These are phyloP conservation scores for Euleptes europaea DNA, from an alignment of 2,113 vertebrate species.

Conservation along the genomic window DNA sequence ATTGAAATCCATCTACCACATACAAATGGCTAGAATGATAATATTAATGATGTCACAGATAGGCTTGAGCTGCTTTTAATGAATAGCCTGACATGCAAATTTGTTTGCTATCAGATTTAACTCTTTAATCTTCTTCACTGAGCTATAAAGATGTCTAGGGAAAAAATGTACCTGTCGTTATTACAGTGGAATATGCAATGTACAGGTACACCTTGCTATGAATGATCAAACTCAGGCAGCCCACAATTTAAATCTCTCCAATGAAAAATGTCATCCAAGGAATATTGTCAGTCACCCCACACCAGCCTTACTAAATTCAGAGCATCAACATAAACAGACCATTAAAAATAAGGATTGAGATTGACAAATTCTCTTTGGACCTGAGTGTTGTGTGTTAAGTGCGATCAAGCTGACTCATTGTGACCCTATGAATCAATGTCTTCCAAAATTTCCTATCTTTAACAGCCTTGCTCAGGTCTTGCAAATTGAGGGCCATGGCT, in stretches of 20 bases:
- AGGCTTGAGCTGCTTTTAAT: neutral
- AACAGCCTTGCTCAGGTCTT: too few relatives aligned
- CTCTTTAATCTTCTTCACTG: neutral
- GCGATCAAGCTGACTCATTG: too few relatives aligned
- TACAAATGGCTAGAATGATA: neutral
- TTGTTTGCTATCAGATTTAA: neutral
- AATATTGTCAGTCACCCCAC: neutral
- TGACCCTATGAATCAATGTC: too few relatives aligned
- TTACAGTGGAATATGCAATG: neutral
- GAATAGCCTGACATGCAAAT: neutral
- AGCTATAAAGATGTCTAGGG: neutral
- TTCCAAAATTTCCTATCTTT: too few relatives aligned
- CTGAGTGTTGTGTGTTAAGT: too few relatives aligned
- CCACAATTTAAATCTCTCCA: neutral
- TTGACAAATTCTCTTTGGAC: too few relatives aligned
- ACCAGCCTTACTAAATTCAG: neutral
- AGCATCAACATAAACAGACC: neutral
- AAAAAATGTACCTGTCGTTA: neutral
- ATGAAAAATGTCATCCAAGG: neutral
- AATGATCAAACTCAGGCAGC: neutral
- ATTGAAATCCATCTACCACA: neutral
- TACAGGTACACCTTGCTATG: neutral
- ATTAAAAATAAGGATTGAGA: neutral
- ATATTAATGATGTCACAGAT: neutral
- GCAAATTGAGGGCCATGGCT: too few relatives aligned